phyloP scores from a whole-genome alignment of 2,113 vertebrate genomes.

The Eretmochelys imbricata region DNA sequence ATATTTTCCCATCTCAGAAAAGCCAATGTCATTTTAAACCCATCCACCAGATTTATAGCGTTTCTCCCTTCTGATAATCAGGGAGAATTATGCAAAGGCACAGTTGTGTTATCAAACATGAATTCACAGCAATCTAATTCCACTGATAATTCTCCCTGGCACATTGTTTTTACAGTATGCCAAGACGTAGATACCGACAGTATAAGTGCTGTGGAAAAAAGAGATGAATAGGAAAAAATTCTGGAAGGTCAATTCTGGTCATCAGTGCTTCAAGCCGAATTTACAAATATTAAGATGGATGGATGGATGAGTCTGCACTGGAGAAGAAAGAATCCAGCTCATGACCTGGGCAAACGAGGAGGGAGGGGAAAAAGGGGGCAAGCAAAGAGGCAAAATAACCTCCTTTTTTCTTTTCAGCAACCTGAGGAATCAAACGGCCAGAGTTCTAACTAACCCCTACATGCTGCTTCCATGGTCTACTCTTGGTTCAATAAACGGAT shows the following conservation, averaged over 20 bases:
- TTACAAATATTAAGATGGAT: conserved; percentile 9
- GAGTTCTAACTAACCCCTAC: background rate
- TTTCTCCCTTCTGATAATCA: conserved; percentile 55
- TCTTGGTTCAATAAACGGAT: background rate
- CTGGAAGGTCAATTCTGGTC: conserved; percentile 17
- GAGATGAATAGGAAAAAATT: conserved; percentile 16
- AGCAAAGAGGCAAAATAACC: background rate
- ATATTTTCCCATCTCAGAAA: background rate
- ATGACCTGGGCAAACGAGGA: background rate
- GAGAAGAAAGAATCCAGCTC: background rate
- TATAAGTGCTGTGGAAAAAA: conserved; percentile 50
- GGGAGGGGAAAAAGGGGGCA: background rate
- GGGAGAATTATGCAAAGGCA: conserved; percentile 35
- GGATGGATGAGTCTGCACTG: conserved; percentile 32
- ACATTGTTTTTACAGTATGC: conserved; percentile 34
- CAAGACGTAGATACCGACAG: conserved; percentile 25
- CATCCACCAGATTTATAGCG: conserved; percentile 22
- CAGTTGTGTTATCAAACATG: conserved; percentile 45
- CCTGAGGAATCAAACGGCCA: conserved; percentile 4
- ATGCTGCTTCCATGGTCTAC: background rate
- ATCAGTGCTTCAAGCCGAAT: background rate
- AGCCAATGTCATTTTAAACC: conserved; percentile 18
- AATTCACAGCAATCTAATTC: conserved; percentile 33
- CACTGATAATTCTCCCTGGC: conserved; percentile 17
- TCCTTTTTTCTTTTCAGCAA: background rate